Percentiles rank a stretch among this genome's conserved stretches.
Conservation (phyloP, 2,888 invertebrate species). For the Lasioglossum lativentre region DNA sequence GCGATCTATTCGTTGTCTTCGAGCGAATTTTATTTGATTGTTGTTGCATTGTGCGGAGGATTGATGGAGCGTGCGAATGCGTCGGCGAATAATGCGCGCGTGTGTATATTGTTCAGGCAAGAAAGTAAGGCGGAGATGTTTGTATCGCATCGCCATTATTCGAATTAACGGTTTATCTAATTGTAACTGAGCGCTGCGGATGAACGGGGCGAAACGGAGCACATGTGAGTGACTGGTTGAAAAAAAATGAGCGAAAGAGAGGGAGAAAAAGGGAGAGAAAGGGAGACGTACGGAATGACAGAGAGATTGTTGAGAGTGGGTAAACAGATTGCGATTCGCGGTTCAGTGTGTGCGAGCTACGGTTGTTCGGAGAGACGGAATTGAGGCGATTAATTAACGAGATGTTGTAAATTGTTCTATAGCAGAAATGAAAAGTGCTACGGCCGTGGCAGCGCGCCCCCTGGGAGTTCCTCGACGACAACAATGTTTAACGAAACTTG, state of each 20-base stretch:
- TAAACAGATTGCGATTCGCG: conserved; percentile 46
- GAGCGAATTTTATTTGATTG: conserved; percentile 65
- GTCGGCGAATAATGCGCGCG: conserved; percentile 37
- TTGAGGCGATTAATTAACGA: conserved; percentile 77
- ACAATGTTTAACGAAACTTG: neutral
- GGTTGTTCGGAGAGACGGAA: conserved; percentile 74
- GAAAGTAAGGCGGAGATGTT: conserved; percentile 52
- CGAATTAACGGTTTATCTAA: conserved; percentile 65
- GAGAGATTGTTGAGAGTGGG: conserved; percentile 18
- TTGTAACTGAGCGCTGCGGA: conserved; percentile 63
- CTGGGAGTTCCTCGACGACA: conserved; percentile 45
- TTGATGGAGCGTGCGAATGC: conserved; percentile 26
- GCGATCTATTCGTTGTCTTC: conserved; percentile 60
- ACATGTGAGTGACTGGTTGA: neutral
- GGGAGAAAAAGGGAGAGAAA: neutral
- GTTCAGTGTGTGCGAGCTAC: conserved; percentile 53
- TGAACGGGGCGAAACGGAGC: conserved; percentile 27
- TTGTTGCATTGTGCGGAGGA: conserved; percentile 56
- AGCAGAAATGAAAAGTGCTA: conserved; percentile 78
- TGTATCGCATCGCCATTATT: conserved; percentile 62
- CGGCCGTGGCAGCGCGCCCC: conserved; percentile 73
- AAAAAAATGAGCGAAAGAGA: neutral
- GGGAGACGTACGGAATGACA: conserved; percentile 6
- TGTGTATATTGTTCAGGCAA: conserved; percentile 28
- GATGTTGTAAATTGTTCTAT: conserved; percentile 80